These are phyloP conservation scores for Diachasmimorpha longicaudata DNA, from an alignment of 1,140 invertebrate genomes.

Conservation along the genomic window DNA sequence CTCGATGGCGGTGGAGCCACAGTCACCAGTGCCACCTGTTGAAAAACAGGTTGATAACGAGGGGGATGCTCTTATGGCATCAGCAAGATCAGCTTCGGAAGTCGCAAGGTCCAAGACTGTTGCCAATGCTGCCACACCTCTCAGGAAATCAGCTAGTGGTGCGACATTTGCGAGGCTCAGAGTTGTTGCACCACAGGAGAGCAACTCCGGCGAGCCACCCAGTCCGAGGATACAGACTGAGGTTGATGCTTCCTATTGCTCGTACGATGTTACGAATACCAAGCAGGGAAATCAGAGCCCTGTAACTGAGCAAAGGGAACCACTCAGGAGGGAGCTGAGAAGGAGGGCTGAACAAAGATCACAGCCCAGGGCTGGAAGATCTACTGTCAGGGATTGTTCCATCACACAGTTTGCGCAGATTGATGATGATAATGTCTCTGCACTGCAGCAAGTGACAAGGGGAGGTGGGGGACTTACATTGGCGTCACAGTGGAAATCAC, in stretches of 20 bases:
- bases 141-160: slow-evolving; percentile 56
- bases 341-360: slow-evolving; percentile 47
- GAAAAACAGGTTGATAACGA: slow-evolving; percentile 64
- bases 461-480: slow-evolving; percentile 79
- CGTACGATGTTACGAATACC: slow-evolving; percentile 57
- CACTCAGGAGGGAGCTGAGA: slow-evolving; percentile 57
- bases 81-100: slow-evolving; percentile 59
- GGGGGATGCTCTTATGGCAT: slow-evolving; percentile 63
- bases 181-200: slow-evolving; percentile 51
- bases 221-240: slow-evolving; percentile 67
- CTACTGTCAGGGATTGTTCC: slow-evolving; percentile 65
- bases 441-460: slow-evolving; percentile 81
- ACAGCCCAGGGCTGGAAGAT: slow-evolving; percentile 54
- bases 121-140: slow-evolving; percentile 48
- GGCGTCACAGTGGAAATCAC: slow-evolving; percentile 91
- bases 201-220: slow-evolving; percentile 56
- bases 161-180: slow-evolving; percentile 58
- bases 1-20: slow-evolving; percentile 63
- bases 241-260: slow-evolving; percentile 67
- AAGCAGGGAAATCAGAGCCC: slow-evolving; percentile 60
- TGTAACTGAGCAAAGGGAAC: slow-evolving; percentile 59
- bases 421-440: slow-evolving; percentile 91
- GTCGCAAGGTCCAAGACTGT: slow-evolving; percentile 50
- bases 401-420: slow-evolving; percentile 90
- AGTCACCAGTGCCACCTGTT: slow-evolving; percentile 44